Base-by-base conservation (phyloP, 2,888 invertebrate genomes). In the Dolichopus griseipennis region DNA sequence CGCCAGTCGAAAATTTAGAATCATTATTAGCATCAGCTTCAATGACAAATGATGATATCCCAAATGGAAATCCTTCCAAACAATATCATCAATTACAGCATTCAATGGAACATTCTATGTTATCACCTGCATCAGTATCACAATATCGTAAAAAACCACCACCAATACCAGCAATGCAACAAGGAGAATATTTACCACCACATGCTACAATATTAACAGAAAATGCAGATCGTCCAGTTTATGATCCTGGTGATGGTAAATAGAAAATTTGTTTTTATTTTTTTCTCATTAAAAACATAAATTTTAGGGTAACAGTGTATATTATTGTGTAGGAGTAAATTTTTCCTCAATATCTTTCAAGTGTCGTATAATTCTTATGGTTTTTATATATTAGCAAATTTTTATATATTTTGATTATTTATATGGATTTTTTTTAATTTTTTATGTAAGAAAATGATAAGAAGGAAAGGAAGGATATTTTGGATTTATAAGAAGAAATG, bases 181-280 rank as follows among this genome's bases (percentile, higher is more conserved):
- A 18, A 8, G 33, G 8, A 20, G 64, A 52, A 6, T 52, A 52
- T 52, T 52, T 52, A 6, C 52, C 52, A 52, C 52, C 52, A 52
- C 52, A n/a, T 34, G 67, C 18, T 2, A 6, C 15, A 52, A 18
- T 52, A 52, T 52, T 52, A 18, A 15, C 70, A 15, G 71, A 73
- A 67, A 74, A 75, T 64, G 73, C 72, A 67, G 77, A 76, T 68
- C 76, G 78, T 64, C 76, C 76, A 43, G 77, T 78, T 73, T 80
- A 81, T 69, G 80, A 80, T 78, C 78, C 81, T 43, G 80, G 81
- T 63, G 81, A 80, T 76, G 80, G 80, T 80, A 72, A 79, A 81
- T 78, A 68, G 22, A 61, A 33, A n/a, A 52, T 52, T 52, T 52
- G 27, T 27, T 27, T 27, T 27, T 27, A 27, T 27, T 27, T 27